phyloP scores from a whole-genome alignment of 35 echinoderm and acorn worm species.

The Holothuria glaberrima region DNA sequence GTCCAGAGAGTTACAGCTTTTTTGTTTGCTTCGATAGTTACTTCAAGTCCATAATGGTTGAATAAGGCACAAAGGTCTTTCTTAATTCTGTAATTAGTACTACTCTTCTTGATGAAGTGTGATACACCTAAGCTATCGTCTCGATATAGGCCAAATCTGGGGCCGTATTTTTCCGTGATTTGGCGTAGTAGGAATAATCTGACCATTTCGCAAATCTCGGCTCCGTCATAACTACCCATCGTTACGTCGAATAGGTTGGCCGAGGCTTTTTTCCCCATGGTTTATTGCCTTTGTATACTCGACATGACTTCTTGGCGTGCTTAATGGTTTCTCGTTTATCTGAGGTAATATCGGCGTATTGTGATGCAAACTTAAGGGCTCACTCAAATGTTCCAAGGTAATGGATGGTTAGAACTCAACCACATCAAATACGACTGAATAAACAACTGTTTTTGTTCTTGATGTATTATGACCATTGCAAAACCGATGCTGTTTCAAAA shows the following conservation, averaged over 20 bases:
- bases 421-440: slow-evolving; percentile 37
- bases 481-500: no score
- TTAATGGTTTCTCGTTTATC: slow-evolving; percentile 18
- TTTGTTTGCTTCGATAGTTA: no score
- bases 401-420: slow-evolving; percentile 67
- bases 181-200: background rate
- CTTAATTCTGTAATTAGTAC: background rate
- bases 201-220: slow-evolving; percentile 7
- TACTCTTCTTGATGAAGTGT: background rate
- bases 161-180: slow-evolving; percentile 3
- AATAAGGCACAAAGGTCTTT: slow-evolving; percentile 28
- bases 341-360: no score
- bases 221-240: slow-evolving; percentile 26
- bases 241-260: slow-evolving; percentile 29
- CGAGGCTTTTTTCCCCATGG: background rate
- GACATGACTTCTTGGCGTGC: slow-evolving; percentile 13
- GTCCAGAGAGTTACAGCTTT: slow-evolving; percentile 42
- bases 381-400: background rate
- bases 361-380: slow-evolving; percentile 35
- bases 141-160: background rate
- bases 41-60: background rate
- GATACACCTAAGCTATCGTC: background rate
- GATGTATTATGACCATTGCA: no score
- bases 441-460: background rate
- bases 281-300: background rate